phyloP scores from a whole-genome alignment of 2,113 vertebrate species.

The Peromyscus polionotus region DNA sequence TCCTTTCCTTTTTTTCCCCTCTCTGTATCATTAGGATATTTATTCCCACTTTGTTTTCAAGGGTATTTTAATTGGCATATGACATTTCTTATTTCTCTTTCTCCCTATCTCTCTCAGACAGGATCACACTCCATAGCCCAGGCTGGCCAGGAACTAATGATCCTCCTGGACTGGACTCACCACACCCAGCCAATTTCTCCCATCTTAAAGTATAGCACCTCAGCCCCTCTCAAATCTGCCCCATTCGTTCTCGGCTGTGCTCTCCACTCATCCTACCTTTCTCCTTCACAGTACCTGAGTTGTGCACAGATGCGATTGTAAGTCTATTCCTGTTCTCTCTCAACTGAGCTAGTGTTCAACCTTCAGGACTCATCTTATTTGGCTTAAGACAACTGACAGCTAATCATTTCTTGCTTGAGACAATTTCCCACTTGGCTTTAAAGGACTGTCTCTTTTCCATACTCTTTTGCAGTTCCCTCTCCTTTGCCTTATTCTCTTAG shows the following conservation, averaged over 20 bases:
- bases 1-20: neutral
- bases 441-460: neutral
- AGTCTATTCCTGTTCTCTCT: neutral
- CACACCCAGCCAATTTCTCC: neutral
- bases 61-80: neutral
- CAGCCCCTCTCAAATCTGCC: neutral
- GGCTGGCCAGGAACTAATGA: neutral
- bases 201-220: neutral
- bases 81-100: neutral
- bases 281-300: neutral
- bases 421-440: neutral
- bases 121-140: neutral
- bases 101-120: neutral
- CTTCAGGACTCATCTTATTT: neutral
- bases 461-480: neutral
- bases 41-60: neutral
- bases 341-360: neutral
- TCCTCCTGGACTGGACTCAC: neutral
- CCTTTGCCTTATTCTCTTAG: neutral
- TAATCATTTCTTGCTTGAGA: neutral
- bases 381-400: neutral
- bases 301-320: neutral
- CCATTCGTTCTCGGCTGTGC: neutral
- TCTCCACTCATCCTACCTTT: neutral
- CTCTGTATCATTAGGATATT: neutral